Evolutionary conservation across 2,113 vertebrate species (phyloP).

Genomic region (Rhadina sibilatrix): DNA sequence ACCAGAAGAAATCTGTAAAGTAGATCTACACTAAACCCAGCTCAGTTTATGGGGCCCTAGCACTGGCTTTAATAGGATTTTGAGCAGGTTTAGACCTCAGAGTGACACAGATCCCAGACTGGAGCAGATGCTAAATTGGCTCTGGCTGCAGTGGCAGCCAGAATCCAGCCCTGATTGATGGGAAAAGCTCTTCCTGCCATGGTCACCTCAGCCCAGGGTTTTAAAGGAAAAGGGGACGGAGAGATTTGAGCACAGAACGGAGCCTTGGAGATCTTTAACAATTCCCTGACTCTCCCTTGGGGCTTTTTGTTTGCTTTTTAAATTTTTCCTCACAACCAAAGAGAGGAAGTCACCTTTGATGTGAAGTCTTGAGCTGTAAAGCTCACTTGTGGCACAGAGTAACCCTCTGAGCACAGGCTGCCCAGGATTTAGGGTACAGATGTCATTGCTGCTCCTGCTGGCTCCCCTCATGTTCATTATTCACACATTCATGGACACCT

Average conservation of each 20-base stretch:
- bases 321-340: background rate
- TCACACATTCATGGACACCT: background rate
- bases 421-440: background rate
- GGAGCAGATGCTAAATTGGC: background rate
- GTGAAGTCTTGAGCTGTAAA: background rate
- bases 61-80: conserved; percentile 2
- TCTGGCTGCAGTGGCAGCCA: background rate
- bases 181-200: background rate
- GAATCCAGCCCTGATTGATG: background rate
- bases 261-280: background rate
- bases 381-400: background rate
- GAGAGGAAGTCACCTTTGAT: background rate
- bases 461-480: background rate
- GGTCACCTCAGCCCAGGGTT: background rate
- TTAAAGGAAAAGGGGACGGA: background rate
- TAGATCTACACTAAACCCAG: background rate
- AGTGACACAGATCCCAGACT: background rate
- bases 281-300: background rate
- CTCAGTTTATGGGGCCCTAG: background rate
- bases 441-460: background rate
- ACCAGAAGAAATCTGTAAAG: background rate
- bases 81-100: background rate
- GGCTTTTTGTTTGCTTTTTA: background rate
- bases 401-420: background rate
- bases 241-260: background rate